Percentiles rank a stretch among this genome's conserved stretches.
phyloP scores from a whole-genome alignment of 2,888 invertebrate genomes.

The Meiosimyza platycephala region DNA sequence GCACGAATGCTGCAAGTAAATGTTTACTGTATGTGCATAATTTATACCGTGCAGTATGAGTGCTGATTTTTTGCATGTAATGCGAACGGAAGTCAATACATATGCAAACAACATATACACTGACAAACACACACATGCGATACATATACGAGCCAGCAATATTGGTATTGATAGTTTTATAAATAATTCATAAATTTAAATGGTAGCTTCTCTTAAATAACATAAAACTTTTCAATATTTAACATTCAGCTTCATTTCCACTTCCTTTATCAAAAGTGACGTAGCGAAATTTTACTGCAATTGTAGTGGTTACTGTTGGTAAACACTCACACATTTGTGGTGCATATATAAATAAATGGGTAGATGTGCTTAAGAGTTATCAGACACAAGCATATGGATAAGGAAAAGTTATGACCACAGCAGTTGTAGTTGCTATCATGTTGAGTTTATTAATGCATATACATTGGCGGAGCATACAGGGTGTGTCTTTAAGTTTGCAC shows the following conservation, averaged over 20 bases:
- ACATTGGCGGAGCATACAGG: no score
- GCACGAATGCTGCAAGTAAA: no score
- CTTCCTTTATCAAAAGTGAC: background rate
- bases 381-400: constrained; percentile 1
- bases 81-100: background rate
- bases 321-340: constrained; percentile 9
- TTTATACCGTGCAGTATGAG: constrained; percentile 4
- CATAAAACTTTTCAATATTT: constrained; percentile 3
- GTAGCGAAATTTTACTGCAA: constrained; percentile 3
- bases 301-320: background rate
- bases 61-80: constrained; percentile 11
- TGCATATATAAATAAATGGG: background rate
- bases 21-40: constrained; percentile 14
- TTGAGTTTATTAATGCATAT: background rate
- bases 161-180: background rate
- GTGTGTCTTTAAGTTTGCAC: no score
- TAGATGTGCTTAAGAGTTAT: background rate
- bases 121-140: background rate
- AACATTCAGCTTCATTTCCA: background rate
- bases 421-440: constrained; percentile 10
- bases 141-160: no score
- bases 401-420: constrained; percentile 24
- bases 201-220: background rate
- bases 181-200: background rate
- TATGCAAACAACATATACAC: background rate